phyloP scores from a whole-genome alignment of 2,888 invertebrate species.

The Euzophera pinguis region DNA sequence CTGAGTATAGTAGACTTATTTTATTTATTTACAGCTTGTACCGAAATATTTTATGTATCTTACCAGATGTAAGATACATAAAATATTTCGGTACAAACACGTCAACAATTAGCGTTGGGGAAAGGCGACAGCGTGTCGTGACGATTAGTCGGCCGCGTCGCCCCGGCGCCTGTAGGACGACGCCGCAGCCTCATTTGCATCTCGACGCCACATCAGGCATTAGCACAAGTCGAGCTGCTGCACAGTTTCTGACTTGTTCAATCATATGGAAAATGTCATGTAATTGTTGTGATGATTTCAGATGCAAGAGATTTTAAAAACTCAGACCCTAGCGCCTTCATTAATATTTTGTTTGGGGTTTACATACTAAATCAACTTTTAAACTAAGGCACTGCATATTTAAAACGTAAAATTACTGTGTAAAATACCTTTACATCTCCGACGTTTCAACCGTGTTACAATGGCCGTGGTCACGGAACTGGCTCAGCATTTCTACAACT shows the following conservation, averaged over 20 bases:
- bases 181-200: slow-evolving; percentile 60
- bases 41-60: slow-evolving; percentile 21
- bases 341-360: too few species aligned
- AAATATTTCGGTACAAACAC: slow-evolving; percentile 23
- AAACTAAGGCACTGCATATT: too few species aligned
- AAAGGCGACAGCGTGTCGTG: slow-evolving; percentile 11
- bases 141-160: slow-evolving; percentile 27
- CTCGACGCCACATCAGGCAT: slow-evolving; percentile 24
- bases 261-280: background rate
- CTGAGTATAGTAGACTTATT: too few species aligned
- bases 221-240: slow-evolving; percentile 4
- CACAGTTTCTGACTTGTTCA: background rate
- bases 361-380: too few species aligned
- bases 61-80: background rate
- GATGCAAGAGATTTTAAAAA: too few species aligned
- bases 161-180: slow-evolving; percentile 43
- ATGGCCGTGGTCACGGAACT: too few species aligned
- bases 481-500: too few species aligned
- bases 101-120: background rate
- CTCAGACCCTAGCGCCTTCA: too few species aligned
- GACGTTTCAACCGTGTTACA: too few species aligned
- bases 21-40: too few species aligned
- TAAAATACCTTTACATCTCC: too few species aligned
- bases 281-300: background rate
- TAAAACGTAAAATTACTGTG: too few species aligned